Conservation (phyloP, 2,113 vertebrate genomes). For the Athene noctua region DNA sequence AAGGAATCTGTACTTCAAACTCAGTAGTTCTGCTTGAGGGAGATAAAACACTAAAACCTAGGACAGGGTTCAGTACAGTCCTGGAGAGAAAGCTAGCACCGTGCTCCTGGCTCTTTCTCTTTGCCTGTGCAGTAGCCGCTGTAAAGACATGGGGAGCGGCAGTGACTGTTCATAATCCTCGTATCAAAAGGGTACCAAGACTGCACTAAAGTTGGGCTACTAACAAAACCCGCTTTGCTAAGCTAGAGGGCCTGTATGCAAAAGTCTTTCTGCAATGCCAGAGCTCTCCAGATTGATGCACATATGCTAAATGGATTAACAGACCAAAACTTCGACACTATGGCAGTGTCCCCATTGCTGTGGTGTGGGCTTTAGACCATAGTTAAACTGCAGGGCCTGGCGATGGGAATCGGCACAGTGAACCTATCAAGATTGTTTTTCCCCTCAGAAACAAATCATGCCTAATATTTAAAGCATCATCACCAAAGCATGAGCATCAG, state of each 20-base stretch:
- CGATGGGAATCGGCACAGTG: not conserved
- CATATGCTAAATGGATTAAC: not conserved
- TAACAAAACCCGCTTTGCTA: not conserved
- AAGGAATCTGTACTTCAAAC: not conserved
- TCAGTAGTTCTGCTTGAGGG: not conserved
- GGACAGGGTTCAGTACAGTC: not conserved
- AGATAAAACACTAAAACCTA: not conserved
- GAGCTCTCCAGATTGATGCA: not conserved
- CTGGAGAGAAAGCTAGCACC: not conserved
- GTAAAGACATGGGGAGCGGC: not conserved
- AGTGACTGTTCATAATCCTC: rapidly evolving
- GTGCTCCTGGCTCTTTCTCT: not conserved
- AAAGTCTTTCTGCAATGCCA: not conserved
- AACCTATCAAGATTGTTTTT: not conserved
- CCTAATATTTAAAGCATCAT: not conserved
- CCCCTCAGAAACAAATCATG: not conserved
- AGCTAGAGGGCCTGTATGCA: not conserved
- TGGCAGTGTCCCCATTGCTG: not conserved
- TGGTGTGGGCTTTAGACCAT: not conserved
- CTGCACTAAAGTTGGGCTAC: not conserved
- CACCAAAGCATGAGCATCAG: not conserved
- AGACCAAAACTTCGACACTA: rapidly evolving
- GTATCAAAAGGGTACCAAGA: not conserved
- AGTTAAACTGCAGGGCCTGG: not conserved
- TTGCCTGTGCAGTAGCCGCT: not conserved